Evolutionary conservation across 1,140 invertebrate genomes (phyloP), one percentile per base, ranked within the genome.

Genomic region (Bradynema listronoti): DNA sequence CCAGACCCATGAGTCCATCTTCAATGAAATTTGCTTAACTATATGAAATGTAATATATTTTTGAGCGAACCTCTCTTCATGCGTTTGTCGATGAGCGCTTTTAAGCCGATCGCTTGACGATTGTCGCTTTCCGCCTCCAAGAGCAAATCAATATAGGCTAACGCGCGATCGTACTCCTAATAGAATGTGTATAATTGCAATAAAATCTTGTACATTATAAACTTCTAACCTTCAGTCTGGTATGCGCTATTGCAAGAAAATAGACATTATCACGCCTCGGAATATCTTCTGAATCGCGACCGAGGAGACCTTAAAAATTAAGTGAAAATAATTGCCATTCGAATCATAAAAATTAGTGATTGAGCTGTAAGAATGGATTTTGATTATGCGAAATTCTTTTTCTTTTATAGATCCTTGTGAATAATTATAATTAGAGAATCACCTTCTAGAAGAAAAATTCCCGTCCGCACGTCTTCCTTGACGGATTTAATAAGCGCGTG

Each of bases 181-280:
- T 80, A 60, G 57, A n/a, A 3, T 29, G n/a, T 5, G n/a, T 25
- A 62, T 53, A n/a, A n/a, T n/a, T n/a, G n/a, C n/a, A n/a, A 19
- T 11, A 47, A 69, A 14, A 19, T 55, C 4, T 66, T 46, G 25
- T 24, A n/a, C n/a, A 41, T 16, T 63, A 56, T n/a, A 19, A 16
- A 25, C 45, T 33, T 30, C 14, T 33, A n/a, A 83, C 83, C 72
- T 82, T 84, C 19, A 94, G 82, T 78, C 89, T 85, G n/a, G 90
- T 88, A 82, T 90, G 87, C 46, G 89, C 91, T 73, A 95, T 85
- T 0, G 90, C 88, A 78, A 96, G 83, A 80, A 92, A 95, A 81
- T 90, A 97, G 22, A 96, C 82, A 78, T 91, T 95, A 82, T 96
- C 91, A 61, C 91, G 81, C 75, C 86, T 87, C 29, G 82, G 81